Percentiles rank a stretch among this genome's conserved stretches.
Conservation (phyloP, 2,113 vertebrate genomes). For the Donacobius atricapilla region DNA sequence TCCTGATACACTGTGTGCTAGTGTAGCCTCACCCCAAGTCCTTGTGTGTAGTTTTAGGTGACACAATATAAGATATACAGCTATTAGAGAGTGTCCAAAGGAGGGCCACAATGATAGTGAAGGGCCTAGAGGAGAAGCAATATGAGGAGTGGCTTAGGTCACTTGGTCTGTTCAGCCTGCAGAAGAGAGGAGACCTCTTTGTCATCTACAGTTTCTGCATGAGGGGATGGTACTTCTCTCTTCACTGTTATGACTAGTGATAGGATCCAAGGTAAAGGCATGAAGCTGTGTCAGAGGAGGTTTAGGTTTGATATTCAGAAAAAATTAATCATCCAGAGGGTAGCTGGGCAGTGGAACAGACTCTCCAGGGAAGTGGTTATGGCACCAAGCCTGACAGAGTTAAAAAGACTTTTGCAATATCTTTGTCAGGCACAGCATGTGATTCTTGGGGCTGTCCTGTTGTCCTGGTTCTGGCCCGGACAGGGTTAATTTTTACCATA, state of each 20-base stretch:
- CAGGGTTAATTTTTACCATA: background rate
- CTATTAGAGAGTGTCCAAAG: background rate
- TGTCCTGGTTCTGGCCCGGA: background rate
- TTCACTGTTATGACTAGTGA: background rate
- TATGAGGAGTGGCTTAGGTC: fast-evolving
- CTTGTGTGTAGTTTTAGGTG: background rate
- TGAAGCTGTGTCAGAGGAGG: background rate
- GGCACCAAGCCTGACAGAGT: background rate
- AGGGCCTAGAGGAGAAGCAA: background rate
- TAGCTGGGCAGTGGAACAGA: background rate
- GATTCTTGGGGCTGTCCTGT: background rate
- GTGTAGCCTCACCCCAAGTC: background rate
- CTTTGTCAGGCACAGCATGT: background rate
- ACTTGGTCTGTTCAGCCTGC: background rate
- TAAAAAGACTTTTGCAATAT: background rate
- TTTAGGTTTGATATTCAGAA: background rate
- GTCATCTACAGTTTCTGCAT: background rate
- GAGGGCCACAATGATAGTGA: background rate
- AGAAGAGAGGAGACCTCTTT: background rate
- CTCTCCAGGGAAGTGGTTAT: background rate
- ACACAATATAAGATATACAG: background rate
- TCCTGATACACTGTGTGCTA: background rate
- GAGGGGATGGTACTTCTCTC: background rate
- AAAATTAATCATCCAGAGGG: background rate
- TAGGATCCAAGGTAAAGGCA: background rate